phyloP scores from a whole-genome alignment of 1,140 invertebrate genomes.

The Apis mellifera region DNA sequence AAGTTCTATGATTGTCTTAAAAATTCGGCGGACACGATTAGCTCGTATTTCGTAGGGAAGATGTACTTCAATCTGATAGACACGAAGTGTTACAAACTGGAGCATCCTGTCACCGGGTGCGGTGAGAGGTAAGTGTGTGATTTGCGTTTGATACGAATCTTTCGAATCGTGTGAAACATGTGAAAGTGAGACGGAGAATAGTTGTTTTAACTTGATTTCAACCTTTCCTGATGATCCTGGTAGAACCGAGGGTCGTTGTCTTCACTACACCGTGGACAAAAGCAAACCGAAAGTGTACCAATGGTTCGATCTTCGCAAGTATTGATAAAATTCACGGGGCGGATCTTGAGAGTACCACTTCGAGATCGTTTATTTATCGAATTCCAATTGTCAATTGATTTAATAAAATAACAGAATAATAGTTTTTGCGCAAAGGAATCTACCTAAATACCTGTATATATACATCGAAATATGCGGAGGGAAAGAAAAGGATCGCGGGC shows the following conservation, averaged over 20 bases:
- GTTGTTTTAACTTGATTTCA: no score
- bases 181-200: no score
- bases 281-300: slow-evolving; percentile 80
- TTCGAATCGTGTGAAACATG: not conserved
- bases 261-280: slow-evolving; percentile 78
- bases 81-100: slow-evolving; percentile 86
- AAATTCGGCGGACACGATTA: slow-evolving; percentile 77
- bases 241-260: not conserved
- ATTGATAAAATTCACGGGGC: not conserved
- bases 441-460: no score
- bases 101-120: slow-evolving; percentile 85
- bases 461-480: no score
- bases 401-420: no score
- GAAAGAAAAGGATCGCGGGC: no score
- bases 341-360: fast-evolving
- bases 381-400: no score
- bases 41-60: slow-evolving; percentile 82
- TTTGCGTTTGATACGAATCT: no score
- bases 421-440: no score
- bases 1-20: slow-evolving; percentile 86
- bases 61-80: slow-evolving; percentile 86
- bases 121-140: slow-evolving; percentile 71
- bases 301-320: slow-evolving; percentile 83
- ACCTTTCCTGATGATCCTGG: fast-evolving
- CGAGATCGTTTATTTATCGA: no score